A percentile compares a stretch with the other conserved stretches of the same genome.
phyloP scores from a whole-genome alignment of 2,888 invertebrate species.

The Cremastinae sp. region DNA sequence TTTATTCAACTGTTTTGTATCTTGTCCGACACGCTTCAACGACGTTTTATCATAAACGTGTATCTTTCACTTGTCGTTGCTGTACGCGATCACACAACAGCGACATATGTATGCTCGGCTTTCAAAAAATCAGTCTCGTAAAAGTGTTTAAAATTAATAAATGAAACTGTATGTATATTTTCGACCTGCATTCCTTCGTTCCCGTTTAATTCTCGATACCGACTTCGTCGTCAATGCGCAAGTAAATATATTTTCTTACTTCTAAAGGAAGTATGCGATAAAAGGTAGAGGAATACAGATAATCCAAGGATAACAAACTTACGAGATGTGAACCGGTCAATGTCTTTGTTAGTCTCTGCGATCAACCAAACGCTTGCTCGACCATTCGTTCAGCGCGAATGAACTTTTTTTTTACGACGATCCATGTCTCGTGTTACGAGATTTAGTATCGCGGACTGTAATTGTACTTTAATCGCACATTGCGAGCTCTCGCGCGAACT shows the following conservation, averaged over 20 bases:
- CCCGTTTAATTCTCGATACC: conserved; percentile 21
- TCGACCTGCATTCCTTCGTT: conserved; percentile 41
- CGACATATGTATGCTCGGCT: background rate
- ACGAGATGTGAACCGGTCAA: background rate
- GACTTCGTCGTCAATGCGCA: conserved; percentile 42
- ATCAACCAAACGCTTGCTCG: background rate
- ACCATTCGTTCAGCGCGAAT: background rate
- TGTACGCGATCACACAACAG: conserved; percentile 13
- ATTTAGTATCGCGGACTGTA: conserved; percentile 64
- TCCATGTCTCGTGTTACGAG: conserved; percentile 58
- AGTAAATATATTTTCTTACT: background rate
- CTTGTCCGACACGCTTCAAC: conserved; percentile 30
- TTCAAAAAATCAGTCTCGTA: background rate
- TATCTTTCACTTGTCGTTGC: conserved; percentile 19
- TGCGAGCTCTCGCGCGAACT: conserved; percentile 68
- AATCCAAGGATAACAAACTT: conserved; percentile 12
- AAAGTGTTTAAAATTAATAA: conserved; percentile 37
- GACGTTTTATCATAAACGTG: conserved; percentile 45
- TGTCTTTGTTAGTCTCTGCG: too few species aligned
- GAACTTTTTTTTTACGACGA: conserved; percentile 29
- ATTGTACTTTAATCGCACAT: conserved; percentile 69
- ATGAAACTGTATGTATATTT: conserved; percentile 29
- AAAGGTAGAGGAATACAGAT: conserved; percentile 15
- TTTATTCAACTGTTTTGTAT: conserved; percentile 29
- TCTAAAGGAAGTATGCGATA: background rate